A percentile compares a stretch with the other conserved stretches of the same genome.
These are phyloP conservation scores for Corythornis vintsioides DNA, from an alignment of 2,113 vertebrate genomes.

Conservation along the genomic window DNA sequence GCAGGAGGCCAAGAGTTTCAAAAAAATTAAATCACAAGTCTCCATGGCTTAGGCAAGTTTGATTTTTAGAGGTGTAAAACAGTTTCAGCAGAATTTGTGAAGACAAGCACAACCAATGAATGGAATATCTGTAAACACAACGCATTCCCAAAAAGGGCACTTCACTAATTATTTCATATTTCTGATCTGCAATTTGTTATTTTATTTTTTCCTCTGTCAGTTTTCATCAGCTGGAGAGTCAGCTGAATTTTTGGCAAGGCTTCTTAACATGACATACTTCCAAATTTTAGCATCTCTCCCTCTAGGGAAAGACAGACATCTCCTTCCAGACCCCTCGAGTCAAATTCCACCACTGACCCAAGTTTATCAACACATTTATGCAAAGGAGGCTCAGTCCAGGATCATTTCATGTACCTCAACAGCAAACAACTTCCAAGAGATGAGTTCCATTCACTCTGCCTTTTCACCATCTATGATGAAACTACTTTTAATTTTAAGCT, in stretches of 20 bases:
- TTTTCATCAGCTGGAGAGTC: neutral
- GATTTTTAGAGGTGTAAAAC: neutral
- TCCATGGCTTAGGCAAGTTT: neutral
- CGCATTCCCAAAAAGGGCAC: neutral
- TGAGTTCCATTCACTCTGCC: neutral
- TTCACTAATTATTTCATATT: neutral
- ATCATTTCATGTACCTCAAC: neutral
- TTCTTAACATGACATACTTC: neutral
- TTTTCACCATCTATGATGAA: constrained; percentile 30
- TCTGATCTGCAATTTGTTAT: neutral
- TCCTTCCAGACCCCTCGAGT: neutral
- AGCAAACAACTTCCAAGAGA: neutral
- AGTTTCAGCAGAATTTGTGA: neutral
- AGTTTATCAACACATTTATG: neutral
- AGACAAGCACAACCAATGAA: neutral
- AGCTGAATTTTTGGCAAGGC: neutral
- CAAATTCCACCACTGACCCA: neutral
- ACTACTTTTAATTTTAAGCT: constrained; percentile 57
- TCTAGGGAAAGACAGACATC: neutral
- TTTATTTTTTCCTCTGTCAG: neutral
- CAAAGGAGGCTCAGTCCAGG: neutral
- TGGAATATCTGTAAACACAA: neutral
- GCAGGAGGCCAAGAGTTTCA: neutral
- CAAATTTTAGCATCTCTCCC: neutral
- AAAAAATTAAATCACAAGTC: neutral